phyloP scores from a whole-genome alignment of 2,113 vertebrate species.

The Bubalus kerabau region DNA sequence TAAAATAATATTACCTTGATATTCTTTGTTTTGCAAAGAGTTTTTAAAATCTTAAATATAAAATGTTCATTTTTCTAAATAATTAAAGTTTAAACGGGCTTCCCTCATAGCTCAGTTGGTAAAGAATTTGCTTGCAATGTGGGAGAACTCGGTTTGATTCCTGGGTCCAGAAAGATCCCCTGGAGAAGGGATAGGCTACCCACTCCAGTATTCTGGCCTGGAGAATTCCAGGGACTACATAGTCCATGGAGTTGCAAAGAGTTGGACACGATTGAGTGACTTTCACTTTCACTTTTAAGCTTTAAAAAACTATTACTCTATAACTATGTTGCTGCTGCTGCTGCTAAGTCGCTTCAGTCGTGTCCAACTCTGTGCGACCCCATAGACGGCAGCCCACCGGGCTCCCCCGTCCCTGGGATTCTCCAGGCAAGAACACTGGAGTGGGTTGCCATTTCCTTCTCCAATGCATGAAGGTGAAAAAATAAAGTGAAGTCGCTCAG shows the following conservation, averaged over 20 bases:
- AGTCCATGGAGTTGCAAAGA: not conserved
- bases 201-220: not conserved
- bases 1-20: not conserved
- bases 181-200: not conserved
- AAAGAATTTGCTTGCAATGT: not conserved
- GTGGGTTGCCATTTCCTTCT: too few species aligned
- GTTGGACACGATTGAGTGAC: accelerated
- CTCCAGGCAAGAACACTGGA: too few species aligned
- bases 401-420: too few species aligned
- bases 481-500: too few species aligned
- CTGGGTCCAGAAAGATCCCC: not conserved
- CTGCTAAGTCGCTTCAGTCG: too few species aligned
- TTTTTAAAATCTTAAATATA: not conserved
- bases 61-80: not conserved
- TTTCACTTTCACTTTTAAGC: not conserved
- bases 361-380: too few species aligned
- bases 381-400: too few species aligned
- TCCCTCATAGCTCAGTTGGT: not conserved
- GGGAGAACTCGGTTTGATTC: not conserved
- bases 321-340: not conserved
- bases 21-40: not conserved
- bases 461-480: too few species aligned
- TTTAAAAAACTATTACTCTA: not conserved
- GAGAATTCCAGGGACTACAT: not conserved
- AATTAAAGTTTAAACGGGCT: not conserved